These are phyloP conservation scores for Drosophila kanapiae DNA, from an alignment of 1,140 invertebrate species.

Conservation along the genomic window DNA sequence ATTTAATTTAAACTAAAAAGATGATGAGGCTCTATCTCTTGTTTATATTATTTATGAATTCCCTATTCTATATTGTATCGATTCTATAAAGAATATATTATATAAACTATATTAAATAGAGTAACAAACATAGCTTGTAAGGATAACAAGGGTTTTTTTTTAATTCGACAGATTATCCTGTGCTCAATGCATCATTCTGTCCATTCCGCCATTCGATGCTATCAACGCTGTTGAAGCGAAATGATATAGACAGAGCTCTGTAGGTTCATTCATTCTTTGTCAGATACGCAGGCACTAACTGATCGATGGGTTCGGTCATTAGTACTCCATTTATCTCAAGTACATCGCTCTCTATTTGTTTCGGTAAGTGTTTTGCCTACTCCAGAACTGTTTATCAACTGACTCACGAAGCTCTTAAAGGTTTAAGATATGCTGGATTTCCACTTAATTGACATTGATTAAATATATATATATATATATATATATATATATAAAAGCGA, in stretches of 20 bases:
- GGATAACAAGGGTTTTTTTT: background rate
- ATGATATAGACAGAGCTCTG: constrained; percentile 13
- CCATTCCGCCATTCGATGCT: background rate
- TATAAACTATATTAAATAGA: background rate
- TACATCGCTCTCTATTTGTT: constrained; percentile 20
- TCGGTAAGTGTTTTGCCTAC: constrained; percentile 17
- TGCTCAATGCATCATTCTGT: constrained; percentile 13
- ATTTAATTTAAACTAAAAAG: too few relatives aligned
- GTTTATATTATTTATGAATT: too few relatives aligned
- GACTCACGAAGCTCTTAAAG: background rate
- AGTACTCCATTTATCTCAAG: constrained; percentile 29
- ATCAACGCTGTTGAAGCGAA: constrained; percentile 7
- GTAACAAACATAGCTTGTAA: too few relatives aligned
- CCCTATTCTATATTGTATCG: too few relatives aligned
- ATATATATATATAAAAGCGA: background rate
- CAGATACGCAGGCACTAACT: constrained; percentile 8
- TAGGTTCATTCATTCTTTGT: constrained; percentile 8
- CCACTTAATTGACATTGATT: background rate
- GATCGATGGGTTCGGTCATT: constrained; percentile 35
- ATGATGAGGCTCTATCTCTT: too few relatives aligned
- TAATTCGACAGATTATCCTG: background rate
- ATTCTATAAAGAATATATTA: background rate
- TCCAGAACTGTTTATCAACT: constrained; percentile 7
- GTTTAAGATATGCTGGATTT: constrained; percentile 3
- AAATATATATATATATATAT: constrained; percentile 3